Evolutionary conservation across 2,888 invertebrate species (phyloP).

Genomic region (Drosophila paranaensis): DNA sequence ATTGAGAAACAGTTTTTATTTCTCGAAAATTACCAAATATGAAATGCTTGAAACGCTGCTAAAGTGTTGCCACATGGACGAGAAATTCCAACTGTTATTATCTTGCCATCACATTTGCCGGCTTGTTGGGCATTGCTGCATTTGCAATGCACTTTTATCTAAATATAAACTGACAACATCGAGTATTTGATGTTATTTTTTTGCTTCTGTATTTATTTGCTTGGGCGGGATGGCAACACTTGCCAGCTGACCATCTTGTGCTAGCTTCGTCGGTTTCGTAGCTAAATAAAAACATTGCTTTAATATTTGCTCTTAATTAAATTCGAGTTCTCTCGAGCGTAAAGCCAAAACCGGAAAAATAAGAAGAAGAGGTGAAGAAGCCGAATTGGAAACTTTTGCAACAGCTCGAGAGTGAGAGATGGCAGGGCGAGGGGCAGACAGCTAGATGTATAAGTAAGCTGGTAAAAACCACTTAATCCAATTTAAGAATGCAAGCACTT

Average conservation of each 20-base stretch:
- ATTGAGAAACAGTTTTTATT: slow-evolving; percentile 1
- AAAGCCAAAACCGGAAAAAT: slow-evolving; percentile 55
- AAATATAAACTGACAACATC: slow-evolving; percentile 34
- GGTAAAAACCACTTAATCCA: slow-evolving; percentile 77
- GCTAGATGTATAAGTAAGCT: slow-evolving; percentile 34
- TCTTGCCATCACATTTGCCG: slow-evolving; percentile 6
- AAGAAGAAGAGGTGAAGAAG: slow-evolving; percentile 27
- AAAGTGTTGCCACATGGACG: slow-evolving; percentile 16
- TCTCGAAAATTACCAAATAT: not conserved
- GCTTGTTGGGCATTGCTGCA: slow-evolving; percentile 29
- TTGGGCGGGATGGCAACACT: slow-evolving; percentile 18
- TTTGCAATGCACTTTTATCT: slow-evolving; percentile 20
- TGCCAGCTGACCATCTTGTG: slow-evolving; percentile 8
- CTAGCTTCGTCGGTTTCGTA: slow-evolving; percentile 15
- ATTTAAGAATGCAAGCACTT: slow-evolving; percentile 80
- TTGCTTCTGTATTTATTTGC: not conserved
- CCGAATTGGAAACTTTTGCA: slow-evolving; percentile 36
- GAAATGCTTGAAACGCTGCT: not conserved
- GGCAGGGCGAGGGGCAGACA: not conserved
- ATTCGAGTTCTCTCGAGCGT: slow-evolving; percentile 65
- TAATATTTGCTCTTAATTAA: slow-evolving; percentile 77
- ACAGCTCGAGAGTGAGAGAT: not conserved
- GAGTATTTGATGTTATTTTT: not conserved
- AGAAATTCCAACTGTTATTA: slow-evolving; percentile 7
- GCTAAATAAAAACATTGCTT: slow-evolving; percentile 65